phyloP scores from a whole-genome alignment of 2,113 vertebrate species.

The Amphiprion ocellaris region DNA sequence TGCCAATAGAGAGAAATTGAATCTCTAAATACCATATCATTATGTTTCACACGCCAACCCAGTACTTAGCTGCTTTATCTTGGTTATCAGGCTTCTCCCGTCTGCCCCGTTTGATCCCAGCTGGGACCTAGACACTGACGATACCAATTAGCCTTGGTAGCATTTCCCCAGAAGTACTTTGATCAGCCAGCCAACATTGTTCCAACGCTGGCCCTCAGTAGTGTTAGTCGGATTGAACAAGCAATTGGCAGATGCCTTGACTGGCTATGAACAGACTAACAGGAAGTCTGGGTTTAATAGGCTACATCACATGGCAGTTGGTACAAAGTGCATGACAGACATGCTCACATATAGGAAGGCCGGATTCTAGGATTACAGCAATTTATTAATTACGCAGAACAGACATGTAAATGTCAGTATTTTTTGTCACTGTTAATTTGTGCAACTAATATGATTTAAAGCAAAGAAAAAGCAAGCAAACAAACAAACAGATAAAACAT shows the following conservation, averaged over 20 bases:
- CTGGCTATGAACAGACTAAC: conserved; percentile 48
- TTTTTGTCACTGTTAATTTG: conserved; percentile 21
- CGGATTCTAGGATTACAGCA: conserved; percentile 17
- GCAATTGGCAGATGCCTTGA: conserved; percentile 56
- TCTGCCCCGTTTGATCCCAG: conserved; percentile 63
- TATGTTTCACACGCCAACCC: conserved; percentile 59
- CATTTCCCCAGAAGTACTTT: conserved; percentile 55
- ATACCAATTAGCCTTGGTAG: conserved; percentile 65
- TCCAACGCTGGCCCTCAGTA: conserved; percentile 23
- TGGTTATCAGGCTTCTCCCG: conserved; percentile 47
- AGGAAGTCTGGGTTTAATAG: conserved; percentile 59
- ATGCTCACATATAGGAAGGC: conserved; percentile 16
- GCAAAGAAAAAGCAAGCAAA: conserved; percentile 15
- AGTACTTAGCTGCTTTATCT: conserved; percentile 46
- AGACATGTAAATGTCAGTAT: conserved; percentile 36
- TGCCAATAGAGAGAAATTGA: conserved; percentile 65
- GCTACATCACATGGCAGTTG: conserved; percentile 43
- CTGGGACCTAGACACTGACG: conserved; percentile 63
- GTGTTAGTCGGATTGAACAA: conserved; percentile 42
- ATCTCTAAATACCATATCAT: conserved; percentile 68
- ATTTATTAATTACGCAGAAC: conserved; percentile 57
- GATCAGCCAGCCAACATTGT: conserved; percentile 65
- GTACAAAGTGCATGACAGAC: conserved; percentile 24
- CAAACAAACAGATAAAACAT: neutral
- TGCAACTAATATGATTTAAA: neutral